Evolutionary conservation across 2,113 vertebrate genomes (phyloP).

Genomic region (Boleophthalmus pectinirostris): DNA sequence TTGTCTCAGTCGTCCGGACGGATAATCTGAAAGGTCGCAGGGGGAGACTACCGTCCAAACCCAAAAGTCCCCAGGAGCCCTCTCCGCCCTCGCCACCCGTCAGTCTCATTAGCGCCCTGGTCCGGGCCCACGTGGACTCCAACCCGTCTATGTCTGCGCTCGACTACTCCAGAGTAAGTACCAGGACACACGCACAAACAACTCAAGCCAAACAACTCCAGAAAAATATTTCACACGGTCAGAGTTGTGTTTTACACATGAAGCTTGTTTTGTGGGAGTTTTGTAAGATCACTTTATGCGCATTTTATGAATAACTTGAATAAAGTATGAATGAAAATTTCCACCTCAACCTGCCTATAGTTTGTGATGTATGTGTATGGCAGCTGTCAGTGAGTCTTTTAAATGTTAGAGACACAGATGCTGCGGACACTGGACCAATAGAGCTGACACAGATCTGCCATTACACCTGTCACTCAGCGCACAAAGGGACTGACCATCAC

Average conservation of each 20-base stretch:
- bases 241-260: background rate
- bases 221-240: background rate
- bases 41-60: slow-evolving; percentile 96
- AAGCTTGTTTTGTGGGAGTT: background rate
- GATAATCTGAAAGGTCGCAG: slow-evolving; percentile 96
- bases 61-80: slow-evolving; percentile 97
- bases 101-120: slow-evolving; percentile 97
- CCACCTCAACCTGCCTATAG: background rate
- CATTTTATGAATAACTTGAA: background rate
- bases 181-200: slow-evolving; percentile 7
- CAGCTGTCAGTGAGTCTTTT: slow-evolving; percentile 2
- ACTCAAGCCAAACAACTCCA: background rate
- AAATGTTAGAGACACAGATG: slow-evolving; percentile 1
- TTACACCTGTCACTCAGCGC: slow-evolving; percentile 9
- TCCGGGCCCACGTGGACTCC: slow-evolving; percentile 98
- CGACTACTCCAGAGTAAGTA: slow-evolving; percentile 97
- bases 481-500: slow-evolving; percentile 1
- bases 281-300: background rate
- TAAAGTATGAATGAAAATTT: background rate
- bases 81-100: slow-evolving; percentile 95
- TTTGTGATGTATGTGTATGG: background rate
- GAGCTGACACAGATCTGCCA: slow-evolving; percentile 9
- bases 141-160: slow-evolving; percentile 97
- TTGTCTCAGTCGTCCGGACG: slow-evolving; percentile 89
- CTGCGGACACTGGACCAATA: background rate